These are phyloP conservation scores for Synanthedon vespiformis DNA, from an alignment of 2,888 invertebrate genomes.

Conservation along the genomic window DNA sequence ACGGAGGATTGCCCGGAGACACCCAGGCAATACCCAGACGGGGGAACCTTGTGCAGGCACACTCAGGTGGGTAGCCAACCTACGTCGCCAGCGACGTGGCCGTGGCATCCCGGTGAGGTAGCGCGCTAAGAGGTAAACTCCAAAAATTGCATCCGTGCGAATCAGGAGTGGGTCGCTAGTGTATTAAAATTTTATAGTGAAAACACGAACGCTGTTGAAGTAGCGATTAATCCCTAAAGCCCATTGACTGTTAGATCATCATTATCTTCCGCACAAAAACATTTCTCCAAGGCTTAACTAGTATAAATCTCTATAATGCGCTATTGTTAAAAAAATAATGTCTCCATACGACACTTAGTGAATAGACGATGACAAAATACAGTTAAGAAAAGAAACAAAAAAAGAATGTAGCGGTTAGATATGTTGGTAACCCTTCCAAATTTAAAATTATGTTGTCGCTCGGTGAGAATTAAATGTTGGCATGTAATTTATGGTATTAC, in stretches of 20 bases:
- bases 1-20: too few relatives aligned
- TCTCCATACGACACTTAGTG: conserved; percentile 10
- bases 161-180: too few relatives aligned
- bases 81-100: too few relatives aligned
- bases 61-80: too few relatives aligned
- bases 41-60: too few relatives aligned
- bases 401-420: conserved; percentile 43
- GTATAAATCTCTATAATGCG: conserved; percentile 31
- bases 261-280: conserved; percentile 27
- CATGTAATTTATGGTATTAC: background rate
- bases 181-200: too few relatives aligned
- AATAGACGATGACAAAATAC: conserved; percentile 19
- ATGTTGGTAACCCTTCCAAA: conserved; percentile 23
- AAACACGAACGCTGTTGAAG: background rate
- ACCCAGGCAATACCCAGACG: too few relatives aligned
- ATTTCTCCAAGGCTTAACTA: conserved; percentile 14
- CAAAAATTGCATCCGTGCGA: too few relatives aligned
- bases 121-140: too few relatives aligned
- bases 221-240: conserved; percentile 3
- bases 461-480: conserved; percentile 34
- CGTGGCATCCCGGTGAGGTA: too few relatives aligned
- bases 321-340: conserved; percentile 11
- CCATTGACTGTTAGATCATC: conserved; percentile 37
- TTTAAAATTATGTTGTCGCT: conserved; percentile 38
- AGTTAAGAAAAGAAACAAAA: conserved; percentile 19